Percentiles rank a stretch among this genome's conserved stretches.
Conservation (phyloP, 2,888 invertebrate species). For the Melipona beecheii region DNA sequence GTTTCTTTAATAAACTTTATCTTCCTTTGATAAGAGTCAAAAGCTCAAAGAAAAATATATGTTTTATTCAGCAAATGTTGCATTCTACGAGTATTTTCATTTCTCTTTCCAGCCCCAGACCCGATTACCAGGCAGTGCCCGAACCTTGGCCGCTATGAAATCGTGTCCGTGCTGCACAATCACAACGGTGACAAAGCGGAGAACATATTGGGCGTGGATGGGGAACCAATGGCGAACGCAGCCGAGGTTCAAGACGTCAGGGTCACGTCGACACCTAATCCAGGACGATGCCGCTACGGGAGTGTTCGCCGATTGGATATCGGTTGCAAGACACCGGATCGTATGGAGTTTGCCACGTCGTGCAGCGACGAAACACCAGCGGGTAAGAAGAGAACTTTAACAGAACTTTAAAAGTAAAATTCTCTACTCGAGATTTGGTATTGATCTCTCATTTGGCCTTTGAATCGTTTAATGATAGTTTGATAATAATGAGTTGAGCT, state of each 20-base stretch:
- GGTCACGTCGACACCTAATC: constrained; percentile 72
- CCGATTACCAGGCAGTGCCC: constrained; percentile 80
- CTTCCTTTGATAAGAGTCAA: no score
- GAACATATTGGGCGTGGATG: constrained; percentile 54
- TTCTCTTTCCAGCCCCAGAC: constrained; percentile 73
- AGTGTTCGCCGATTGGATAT: constrained; percentile 79
- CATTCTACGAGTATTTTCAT: no score
- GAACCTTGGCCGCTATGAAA: constrained; percentile 79
- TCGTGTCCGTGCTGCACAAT: constrained; percentile 76
- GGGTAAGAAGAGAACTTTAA: no score
- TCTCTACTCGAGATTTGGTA: neutral
- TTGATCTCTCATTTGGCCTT: no score
- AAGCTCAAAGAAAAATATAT: no score
- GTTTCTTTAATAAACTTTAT: no score
- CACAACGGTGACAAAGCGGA: constrained; percentile 63
- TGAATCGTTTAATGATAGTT: no score
- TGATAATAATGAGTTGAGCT: no score
- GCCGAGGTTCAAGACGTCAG: constrained; percentile 75
- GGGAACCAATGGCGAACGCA: constrained; percentile 70
- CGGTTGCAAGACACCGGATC: constrained; percentile 80
- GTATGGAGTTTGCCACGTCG: constrained; percentile 80
- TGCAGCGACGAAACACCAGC: constrained; percentile 79
- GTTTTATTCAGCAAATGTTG: no score
- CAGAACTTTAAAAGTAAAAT: neutral
- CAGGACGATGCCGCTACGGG: constrained; percentile 76